Evolutionary conservation across 2,797 vertebrate genomes (phyloP).

Genomic region (Anabacerthia variegaticeps): DNA sequence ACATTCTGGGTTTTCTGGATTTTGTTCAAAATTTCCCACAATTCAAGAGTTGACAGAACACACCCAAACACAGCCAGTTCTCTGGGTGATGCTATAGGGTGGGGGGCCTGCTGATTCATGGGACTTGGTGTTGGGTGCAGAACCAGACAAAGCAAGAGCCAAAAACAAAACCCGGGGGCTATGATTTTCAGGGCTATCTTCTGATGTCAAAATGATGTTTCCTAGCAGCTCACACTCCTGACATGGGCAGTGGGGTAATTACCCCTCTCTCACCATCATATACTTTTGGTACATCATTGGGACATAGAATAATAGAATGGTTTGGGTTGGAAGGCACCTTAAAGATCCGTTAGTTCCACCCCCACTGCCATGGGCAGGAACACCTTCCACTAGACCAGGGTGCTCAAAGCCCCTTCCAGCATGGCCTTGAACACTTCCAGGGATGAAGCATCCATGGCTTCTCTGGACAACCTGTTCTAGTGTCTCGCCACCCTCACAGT

Average conservation of each 20-base stretch:
- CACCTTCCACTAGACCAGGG: not conserved
- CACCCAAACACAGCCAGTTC: not conserved
- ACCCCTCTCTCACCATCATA: not conserved
- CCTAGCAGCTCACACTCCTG: not conserved
- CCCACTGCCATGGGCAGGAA: not conserved
- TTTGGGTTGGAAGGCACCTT: not conserved
- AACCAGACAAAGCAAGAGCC: not conserved
- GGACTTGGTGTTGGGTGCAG: not conserved
- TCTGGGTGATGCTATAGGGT: fast-evolving
- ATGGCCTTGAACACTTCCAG: not conserved
- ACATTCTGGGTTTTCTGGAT: not conserved
- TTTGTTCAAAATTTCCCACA: not conserved
- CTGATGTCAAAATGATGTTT: not conserved
- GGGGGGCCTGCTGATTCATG: fast-evolving
- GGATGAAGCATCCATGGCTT: fast-evolving
- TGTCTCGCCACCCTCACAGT: not conserved
- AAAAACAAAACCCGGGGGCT: not conserved
- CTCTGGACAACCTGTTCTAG: not conserved
- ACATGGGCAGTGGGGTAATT: not conserved
- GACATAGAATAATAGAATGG: not conserved
- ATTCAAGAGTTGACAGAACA: not conserved
- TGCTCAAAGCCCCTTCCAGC: not conserved
- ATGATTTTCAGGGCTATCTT: not conserved
- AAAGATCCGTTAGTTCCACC: not conserved
- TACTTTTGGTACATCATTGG: not conserved